Percentiles rank a stretch among this genome's conserved stretches.
These are phyloP conservation scores for Drosophila sucinea DNA, from an alignment of 1,140 invertebrate species.

Conservation along the genomic window DNA sequence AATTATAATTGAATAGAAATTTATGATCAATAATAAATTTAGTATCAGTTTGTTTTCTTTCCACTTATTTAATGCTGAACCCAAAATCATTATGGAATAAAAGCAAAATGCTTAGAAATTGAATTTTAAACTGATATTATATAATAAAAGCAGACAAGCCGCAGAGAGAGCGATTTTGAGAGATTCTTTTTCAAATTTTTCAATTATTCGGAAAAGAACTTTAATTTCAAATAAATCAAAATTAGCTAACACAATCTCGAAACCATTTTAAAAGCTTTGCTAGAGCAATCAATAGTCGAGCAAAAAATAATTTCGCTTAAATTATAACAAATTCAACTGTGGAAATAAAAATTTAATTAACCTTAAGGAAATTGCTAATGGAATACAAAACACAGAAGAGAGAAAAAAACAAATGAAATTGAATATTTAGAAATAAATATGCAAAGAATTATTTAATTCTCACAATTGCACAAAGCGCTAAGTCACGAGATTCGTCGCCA, in stretches of 20 bases:
- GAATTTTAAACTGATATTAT: too few relatives aligned
- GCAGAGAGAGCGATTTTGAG: too few relatives aligned
- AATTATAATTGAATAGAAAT: conserved; percentile 24
- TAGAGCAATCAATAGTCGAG: background rate
- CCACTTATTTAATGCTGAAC: too few relatives aligned
- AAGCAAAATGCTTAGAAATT: too few relatives aligned
- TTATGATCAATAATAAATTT: background rate
- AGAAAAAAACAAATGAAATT: conserved; percentile 29
- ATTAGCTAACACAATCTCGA: too few relatives aligned
- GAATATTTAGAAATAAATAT: conserved; percentile 74
- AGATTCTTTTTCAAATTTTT: too few relatives aligned
- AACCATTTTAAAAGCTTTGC: too few relatives aligned
- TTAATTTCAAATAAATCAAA: too few relatives aligned
- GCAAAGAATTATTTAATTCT: conserved; percentile 80
- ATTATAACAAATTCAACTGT: conserved; percentile 37
- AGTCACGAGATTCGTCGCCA: conserved; percentile 72
- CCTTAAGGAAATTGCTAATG: conserved; percentile 66
- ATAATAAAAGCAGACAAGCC: too few relatives aligned
- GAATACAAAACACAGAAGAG: conserved; percentile 1
- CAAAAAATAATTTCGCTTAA: conserved; percentile 5
- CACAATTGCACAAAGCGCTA: conserved; percentile 68
- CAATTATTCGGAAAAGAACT: too few relatives aligned
- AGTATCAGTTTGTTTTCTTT: too few relatives aligned
- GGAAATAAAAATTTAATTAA: conserved; percentile 54
- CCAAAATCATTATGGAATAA: too few relatives aligned